These are phyloP conservation scores for Oncorhynchus gorbuscha DNA, from an alignment of 2,113 vertebrate species.

Conservation along the genomic window DNA sequence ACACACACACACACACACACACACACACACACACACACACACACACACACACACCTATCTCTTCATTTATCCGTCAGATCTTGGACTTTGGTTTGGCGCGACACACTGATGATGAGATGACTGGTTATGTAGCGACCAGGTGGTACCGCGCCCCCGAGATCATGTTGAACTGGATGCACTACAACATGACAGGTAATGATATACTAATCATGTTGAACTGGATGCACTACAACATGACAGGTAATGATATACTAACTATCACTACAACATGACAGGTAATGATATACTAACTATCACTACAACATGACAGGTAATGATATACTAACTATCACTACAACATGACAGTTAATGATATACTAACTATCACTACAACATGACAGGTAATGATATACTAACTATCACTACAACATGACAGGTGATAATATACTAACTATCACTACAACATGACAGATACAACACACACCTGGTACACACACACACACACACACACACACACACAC, in stretches of 20 bases:
- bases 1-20: not conserved
- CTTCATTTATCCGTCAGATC: slow-evolving; percentile 74
- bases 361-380: too few species aligned
- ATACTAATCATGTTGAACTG: not conserved
- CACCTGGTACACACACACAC: not conserved
- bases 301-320: too few species aligned
- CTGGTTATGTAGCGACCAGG: slow-evolving; percentile 93
- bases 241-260: not conserved
- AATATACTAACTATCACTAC: too few species aligned
- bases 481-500: too few species aligned
- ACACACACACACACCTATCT: not conserved
- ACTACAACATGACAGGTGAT: slow-evolving; percentile 79
- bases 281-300: too few species aligned
- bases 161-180: slow-evolving; percentile 99
- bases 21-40: too few species aligned
- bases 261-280: not conserved
- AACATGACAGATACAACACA: not conserved
- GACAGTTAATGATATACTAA: too few species aligned
- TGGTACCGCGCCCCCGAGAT: slow-evolving; percentile 98
- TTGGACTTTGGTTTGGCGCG: slow-evolving; percentile 96
- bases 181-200: slow-evolving; percentile 92
- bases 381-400: slow-evolving; percentile 33
- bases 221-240: not conserved
- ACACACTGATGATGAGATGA: slow-evolving; percentile 98
- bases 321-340: too few species aligned